Base-by-base conservation (phyloP, 2,113 vertebrate species). In the Pavo muticus region DNA sequence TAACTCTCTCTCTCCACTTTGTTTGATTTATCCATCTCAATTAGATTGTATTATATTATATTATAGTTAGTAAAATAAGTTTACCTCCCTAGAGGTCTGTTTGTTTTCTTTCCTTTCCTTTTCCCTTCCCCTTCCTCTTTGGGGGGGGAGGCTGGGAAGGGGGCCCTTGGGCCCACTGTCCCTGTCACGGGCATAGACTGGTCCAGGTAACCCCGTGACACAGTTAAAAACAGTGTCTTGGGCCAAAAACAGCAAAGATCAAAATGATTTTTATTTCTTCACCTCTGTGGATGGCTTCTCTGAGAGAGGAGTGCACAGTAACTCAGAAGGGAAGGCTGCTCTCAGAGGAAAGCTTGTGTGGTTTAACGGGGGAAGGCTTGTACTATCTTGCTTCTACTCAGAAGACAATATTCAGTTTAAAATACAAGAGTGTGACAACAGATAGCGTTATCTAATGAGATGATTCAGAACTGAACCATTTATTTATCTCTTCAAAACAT, bases 401-500 rank as follows among this genome's bases (percentile, higher is more conserved):
- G 56, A 60, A 87, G 73, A 24, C 32, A 79, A 20, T 9, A n/a
- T 10, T 73, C 17, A 25, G 50, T 73, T 88, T 88, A 56, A 88
- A 91, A 81, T 18, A 44, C 5, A 84, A 90, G 83, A 90, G 42
- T 35, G 45, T 79, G 85, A 86, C 42, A 77, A 80, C 16, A 84
- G 64, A 65, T 70, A 70, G 91, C 39, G 19, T 64, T 84, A 82
- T 90, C 89, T 87, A 90, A 93, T 93, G 5, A 95, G 54, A 57
- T 70, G 23, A 85, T 77, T 84, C 29, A 89, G 67, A 87, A 83
- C 18, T 77, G 29, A 84, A 87, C 8, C 17, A 77, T 39, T 69
- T 71, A 67, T 60, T 88, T 67, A 32, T 50, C 59, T 91, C 64
- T 82, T 85, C 45, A 37, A 83, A 83, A 60, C 27, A 32, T 48